A percentile compares a stretch with the other conserved stretches of the same genome.
These are phyloP conservation scores for Antechinus stuartii DNA, from an alignment of 2,113 vertebrate species.

Conservation along the genomic window DNA sequence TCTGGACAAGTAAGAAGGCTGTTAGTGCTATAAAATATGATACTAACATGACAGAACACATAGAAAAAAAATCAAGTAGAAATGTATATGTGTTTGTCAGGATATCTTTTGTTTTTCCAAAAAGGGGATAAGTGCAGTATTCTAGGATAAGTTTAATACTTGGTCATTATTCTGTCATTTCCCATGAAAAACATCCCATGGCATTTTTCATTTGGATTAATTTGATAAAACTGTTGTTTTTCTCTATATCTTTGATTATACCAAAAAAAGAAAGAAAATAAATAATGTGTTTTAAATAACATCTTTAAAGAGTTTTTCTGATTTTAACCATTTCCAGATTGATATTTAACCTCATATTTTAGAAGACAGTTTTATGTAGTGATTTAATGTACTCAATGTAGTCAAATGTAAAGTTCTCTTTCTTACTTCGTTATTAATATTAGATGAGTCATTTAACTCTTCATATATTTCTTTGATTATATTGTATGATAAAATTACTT, in stretches of 20 bases:
- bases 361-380: constrained; percentile 44
- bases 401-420: constrained; percentile 30
- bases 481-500: not conserved
- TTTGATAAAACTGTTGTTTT: not conserved
- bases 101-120: not conserved
- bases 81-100: not conserved
- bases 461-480: not conserved
- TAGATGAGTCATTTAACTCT: not conserved
- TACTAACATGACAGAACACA: not conserved
- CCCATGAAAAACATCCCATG: not conserved
- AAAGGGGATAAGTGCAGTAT: not conserved
- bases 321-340: constrained; percentile 32
- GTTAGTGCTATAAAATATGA: not conserved
- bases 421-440: constrained; percentile 31
- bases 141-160: not conserved
- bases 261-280: constrained; percentile 26
- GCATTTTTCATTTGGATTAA: not conserved
- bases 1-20: not conserved
- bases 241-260: not conserved
- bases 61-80: not conserved
- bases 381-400: constrained; percentile 41
- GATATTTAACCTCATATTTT: constrained; percentile 26
- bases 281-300: not conserved
- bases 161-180: not conserved
- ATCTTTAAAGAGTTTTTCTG: constrained; percentile 9